phyloP scores from a whole-genome alignment of 2,113 vertebrate species.

The Rissa tridactyla region DNA sequence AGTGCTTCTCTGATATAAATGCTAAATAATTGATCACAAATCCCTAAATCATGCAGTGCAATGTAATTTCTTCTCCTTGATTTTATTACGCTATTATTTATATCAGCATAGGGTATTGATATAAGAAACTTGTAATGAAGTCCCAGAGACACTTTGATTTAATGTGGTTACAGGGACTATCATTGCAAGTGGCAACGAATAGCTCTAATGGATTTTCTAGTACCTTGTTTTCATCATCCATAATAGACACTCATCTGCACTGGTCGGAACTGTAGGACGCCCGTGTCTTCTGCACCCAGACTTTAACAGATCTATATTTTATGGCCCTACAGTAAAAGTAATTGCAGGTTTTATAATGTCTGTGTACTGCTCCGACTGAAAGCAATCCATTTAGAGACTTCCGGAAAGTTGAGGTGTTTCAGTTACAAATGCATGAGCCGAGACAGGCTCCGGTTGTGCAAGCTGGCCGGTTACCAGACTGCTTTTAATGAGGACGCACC shows the following conservation, averaged over 20 bases:
- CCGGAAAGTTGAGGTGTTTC: constrained; percentile 27
- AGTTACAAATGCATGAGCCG: constrained; percentile 31
- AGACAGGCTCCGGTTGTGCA: background rate
- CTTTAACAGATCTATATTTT: constrained; percentile 71
- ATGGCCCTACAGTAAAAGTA: constrained; percentile 68
- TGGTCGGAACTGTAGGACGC: constrained; percentile 57
- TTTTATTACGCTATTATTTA: constrained; percentile 40
- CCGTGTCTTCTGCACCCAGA: constrained; percentile 61
- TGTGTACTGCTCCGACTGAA: constrained; percentile 47
- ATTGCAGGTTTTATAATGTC: constrained; percentile 66
- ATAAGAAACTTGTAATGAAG: constrained; percentile 27
- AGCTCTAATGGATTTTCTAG: constrained; percentile 66
- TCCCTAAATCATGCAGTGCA: background rate
- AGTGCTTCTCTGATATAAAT: background rate
- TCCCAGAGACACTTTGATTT: constrained; percentile 10
- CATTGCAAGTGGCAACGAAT: constrained; percentile 54
- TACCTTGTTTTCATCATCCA: constrained; percentile 70
- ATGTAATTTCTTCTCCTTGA: constrained; percentile 5
- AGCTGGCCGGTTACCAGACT: constrained; percentile 26
- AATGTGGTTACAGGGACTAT: constrained; percentile 33
- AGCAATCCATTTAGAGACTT: constrained; percentile 68
- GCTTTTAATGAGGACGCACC: background rate
- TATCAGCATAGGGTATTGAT: background rate
- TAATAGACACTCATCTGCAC: constrained; percentile 64
- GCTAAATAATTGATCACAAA: constrained; percentile 46